Base-by-base conservation (phyloP, 2,113 vertebrate genomes). In the Notiomystis cincta region DNA sequence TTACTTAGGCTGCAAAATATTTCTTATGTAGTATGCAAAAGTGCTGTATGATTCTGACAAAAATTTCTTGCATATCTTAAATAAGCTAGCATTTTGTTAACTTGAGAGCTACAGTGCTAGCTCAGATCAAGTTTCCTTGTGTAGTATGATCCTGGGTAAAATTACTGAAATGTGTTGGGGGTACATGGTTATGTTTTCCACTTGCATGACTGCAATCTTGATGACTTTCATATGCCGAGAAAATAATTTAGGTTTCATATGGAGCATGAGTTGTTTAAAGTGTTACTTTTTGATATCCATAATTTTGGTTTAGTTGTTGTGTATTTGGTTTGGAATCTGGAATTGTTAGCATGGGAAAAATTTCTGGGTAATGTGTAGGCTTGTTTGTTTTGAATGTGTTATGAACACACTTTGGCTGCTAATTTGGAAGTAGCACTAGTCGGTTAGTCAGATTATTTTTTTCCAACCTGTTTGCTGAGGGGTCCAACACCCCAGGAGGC, bases 381-480 rank as follows among this genome's bases (percentile, higher is more conserved):
- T 96, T 96, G 93, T 96, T 97, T 92, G 96, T 95, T 97, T 96
- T 96, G 89, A 94, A 96, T 92, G 95, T 96, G 95, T 95, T 96
- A 96, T 90, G 83, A 96, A 96, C 89, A 95, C 95, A 96, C 77
- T 92, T 96, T 0, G 8, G 88, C 90, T 96, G 92, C 93, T 96
- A 92, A 92, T 96, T 96, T 93, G 89, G 70, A 95, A 94, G 90
- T 66, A 95, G 80, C 67, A 56, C 72, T 78, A 89, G 82, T 78
- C 0, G 1, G 62, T 95, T 91, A 94, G 84, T 91, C 82, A 94
- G 60, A 93, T 81, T 79, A 60, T 70, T 60, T 96, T 95, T 93
- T 76, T 64, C 40, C 69, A 92, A 70, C 88, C 69, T 90, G 37
- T 79, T 83, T 56, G 22, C 87, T 42, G 54, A 76, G 80, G 89